Evolutionary conservation across 1,140 invertebrate species (phyloP), one percentile per base, ranked within the genome.

Genomic region (Drosophila tsacasi): DNA sequence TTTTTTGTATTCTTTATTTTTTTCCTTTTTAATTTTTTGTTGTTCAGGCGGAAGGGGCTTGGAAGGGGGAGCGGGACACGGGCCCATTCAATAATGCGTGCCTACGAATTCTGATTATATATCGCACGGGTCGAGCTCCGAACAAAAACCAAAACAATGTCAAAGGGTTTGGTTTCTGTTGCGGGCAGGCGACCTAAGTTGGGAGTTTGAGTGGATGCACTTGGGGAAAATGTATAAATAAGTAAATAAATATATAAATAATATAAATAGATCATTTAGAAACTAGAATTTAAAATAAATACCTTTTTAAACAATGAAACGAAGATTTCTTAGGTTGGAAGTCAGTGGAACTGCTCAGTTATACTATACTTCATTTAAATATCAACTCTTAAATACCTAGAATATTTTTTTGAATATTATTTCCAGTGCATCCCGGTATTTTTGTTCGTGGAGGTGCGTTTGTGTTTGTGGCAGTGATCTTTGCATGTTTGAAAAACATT

Each of bases 91-190:
- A 87, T 89, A 87, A 87, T 87, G 84, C 84, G 84, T 87, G 84
- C 84, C 85, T 84, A 90, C 79, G 85, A 90, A 90, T 90, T 89
- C 78, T 87, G 84, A 87, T 87, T 84, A 84, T 72, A 89, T 79
- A 80, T 63, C 40, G 44, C 72, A 81, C 62, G 79, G 79, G 79
- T 55, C 73, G 72, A 59, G 64, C 74, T 62, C 64, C 59, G 54
- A 71, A 83, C 71, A 79, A 71, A 60, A 63, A 72, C 54, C 58
- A 69, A 80, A 79, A 80, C 81, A 78, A 83, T 87, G 81, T 87
- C 81, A 87, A 87, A 89, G 83, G 83, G 83, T 87, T 87, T 60
- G 83, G 71, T 81, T 68, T 57, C 64, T 58, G 58, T 71, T 69
- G 65, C 58, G 49, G 55, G 21, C 74, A 54, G 74, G 42, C 39